These are phyloP conservation scores for Carassius auratus DNA, from an alignment of 2,113 vertebrate genomes.

Conservation along the genomic window DNA sequence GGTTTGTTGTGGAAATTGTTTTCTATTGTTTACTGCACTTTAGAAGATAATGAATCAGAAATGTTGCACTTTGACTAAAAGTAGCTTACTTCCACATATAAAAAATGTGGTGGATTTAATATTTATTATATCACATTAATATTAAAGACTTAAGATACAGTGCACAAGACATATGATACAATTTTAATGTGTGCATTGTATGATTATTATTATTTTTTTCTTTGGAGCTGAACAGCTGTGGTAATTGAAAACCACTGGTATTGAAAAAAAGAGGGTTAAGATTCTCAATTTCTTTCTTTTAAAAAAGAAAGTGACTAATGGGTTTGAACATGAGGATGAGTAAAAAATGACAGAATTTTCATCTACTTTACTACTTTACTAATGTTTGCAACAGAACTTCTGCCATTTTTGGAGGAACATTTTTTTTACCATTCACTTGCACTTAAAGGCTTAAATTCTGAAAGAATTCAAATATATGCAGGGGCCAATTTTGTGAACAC, in stretches of 20 bases:
- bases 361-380: constrained; percentile 3
- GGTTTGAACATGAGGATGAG: neutral
- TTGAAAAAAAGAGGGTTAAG: neutral
- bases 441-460: neutral
- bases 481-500: constrained; percentile 4
- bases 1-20: neutral
- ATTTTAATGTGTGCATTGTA: neutral
- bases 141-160: neutral
- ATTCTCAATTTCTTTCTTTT: neutral
- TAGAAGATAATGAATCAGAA: neutral
- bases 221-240: neutral
- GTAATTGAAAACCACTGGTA: neutral
- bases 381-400: neutral
- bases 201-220: neutral
- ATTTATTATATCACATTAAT: neutral
- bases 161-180: neutral
- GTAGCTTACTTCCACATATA: neutral
- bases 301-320: neutral
- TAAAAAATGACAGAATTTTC: neutral
- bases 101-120: neutral
- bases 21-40: neutral
- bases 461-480: neutral
- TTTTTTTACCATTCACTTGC: neutral
- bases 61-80: neutral
- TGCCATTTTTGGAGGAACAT: neutral